phyloP scores from a whole-genome alignment of 2,888 invertebrate genomes.

The Calliscelio sp. region DNA sequence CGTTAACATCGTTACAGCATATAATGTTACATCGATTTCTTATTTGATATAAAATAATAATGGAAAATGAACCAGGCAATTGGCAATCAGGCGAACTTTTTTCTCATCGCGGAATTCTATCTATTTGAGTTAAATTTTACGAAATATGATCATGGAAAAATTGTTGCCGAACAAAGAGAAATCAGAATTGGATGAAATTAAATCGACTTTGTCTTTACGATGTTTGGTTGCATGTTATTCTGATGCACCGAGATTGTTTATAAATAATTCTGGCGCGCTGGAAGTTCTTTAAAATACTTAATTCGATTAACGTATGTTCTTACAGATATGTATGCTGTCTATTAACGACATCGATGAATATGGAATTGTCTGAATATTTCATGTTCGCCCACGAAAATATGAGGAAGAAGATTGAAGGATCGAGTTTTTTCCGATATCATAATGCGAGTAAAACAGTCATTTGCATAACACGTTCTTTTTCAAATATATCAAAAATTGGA shows the following conservation, averaged over 20 bases:
- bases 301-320: constrained; percentile 6
- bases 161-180: neutral
- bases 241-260: neutral
- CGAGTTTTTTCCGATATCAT: no score
- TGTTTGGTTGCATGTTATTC: neutral
- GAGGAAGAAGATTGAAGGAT: neutral
- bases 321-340: neutral
- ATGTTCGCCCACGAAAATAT: neutral
- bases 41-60: constrained; percentile 46
- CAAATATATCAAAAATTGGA: neutral
- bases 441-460: no score
- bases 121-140: constrained; percentile 13
- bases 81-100: neutral
- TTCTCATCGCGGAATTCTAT: neutral
- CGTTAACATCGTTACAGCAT: constrained; percentile 39
- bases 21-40: constrained; percentile 51
- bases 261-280: neutral
- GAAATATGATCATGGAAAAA: neutral
- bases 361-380: constrained; percentile 6
- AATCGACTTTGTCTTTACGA: constrained; percentile 9
- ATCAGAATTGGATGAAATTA: constrained; percentile 4
- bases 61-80: neutral
- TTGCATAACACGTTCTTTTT: neutral
- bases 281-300: neutral
- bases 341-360: constrained; percentile 19